Conservation (phyloP, 2,113 vertebrate genomes). For the Cyrtonyx montezumae region DNA sequence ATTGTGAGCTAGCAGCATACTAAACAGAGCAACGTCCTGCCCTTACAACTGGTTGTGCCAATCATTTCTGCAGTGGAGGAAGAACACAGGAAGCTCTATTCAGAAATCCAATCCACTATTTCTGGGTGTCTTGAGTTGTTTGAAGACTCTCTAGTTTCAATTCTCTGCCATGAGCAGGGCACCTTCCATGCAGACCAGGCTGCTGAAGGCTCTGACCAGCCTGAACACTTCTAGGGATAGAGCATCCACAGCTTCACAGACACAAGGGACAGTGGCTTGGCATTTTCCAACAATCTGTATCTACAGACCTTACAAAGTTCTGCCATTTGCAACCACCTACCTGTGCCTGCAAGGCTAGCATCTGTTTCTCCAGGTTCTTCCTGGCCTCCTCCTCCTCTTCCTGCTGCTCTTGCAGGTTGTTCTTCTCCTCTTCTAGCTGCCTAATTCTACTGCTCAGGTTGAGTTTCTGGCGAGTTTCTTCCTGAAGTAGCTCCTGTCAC, state of each 20-base stretch:
- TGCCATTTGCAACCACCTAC: conserved; percentile 58
- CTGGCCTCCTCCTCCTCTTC: conserved; percentile 95
- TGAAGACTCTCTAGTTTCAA: too few relatives aligned
- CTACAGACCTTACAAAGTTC: background rate
- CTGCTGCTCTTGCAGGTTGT: conserved; percentile 92
- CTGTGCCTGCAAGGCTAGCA: conserved; percentile 89
- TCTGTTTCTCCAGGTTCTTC: conserved; percentile 93
- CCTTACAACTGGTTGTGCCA: background rate
- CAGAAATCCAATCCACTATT: accelerated
- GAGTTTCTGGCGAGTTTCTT: conserved; percentile 96
- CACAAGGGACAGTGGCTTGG: background rate
- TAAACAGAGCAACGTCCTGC: background rate
- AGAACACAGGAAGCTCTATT: background rate
- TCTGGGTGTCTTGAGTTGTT: background rate
- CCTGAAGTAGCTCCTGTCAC: conserved; percentile 91
- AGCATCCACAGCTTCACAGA: too few relatives aligned
- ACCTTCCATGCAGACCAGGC: background rate
- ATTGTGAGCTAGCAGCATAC: background rate
- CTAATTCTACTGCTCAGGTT: conserved; percentile 93
- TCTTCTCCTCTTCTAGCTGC: conserved; percentile 96
- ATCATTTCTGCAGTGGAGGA: background rate
- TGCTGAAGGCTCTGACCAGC: background rate
- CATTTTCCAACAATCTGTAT: background rate
- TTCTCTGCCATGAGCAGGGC: too few relatives aligned
- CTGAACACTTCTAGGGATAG: too few relatives aligned